Evolutionary conservation across 2,888 invertebrate species (phyloP), one percentile per base, ranked within the genome.

Genomic region (Ochropacha duplaris): DNA sequence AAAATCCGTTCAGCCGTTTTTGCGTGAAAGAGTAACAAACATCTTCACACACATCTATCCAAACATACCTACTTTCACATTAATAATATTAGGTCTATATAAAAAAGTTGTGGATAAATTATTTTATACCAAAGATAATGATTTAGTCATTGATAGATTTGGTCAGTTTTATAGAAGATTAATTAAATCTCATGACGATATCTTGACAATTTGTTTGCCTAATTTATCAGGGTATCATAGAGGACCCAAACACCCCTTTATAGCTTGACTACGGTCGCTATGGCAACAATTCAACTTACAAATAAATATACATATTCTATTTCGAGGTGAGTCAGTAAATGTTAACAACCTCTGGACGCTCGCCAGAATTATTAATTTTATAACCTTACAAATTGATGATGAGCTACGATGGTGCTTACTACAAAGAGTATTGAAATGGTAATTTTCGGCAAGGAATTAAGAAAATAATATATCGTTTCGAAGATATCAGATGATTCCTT

Each of bases 301-400:
- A 44, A 44, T 44, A 44, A 44, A 44, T 44, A 5, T 44, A 44
- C 44, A 19, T 44, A 44, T 36, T 36, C 19, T 19, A 44, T 44
- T 44, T 19, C 16, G 44, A 44, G 44, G 44, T 44, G 44, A 44
- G 19, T 44, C 19, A 44, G 9, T 44, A 51, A 51, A 51, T 28
- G 16, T 26, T 9, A 31, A 31, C 52, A 31, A 34, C 52, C 19
- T 19, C 31, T 52, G 52, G 52, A 52, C 31, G 31, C 22, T 52
- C 31, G 52, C 52, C 52, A 52, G 31, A 24, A 16, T 31, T 31
- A 34, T 31, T 52, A 52, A 52, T 52, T 52, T 31, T 19, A 52
- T 31, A 31, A 11, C 31, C 31, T 31, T 16, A 44, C 19, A 52
- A 52, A 52, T 31, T 52, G 19, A 31, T 31, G 14, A n/a, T n/a